Conservation (phyloP, 1,140 invertebrate species). For the Diorhabda carinulata region DNA sequence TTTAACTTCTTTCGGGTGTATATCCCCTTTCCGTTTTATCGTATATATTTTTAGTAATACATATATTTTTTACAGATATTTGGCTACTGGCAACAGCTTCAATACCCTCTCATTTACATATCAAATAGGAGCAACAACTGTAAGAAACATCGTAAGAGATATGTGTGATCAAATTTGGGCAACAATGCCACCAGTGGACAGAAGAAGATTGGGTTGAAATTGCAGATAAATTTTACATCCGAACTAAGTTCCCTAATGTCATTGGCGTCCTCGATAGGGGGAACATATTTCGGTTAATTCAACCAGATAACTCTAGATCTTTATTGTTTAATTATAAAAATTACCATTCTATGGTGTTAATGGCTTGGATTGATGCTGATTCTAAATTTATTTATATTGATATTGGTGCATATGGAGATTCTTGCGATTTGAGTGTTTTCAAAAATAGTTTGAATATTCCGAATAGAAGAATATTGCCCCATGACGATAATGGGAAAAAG, state of each 20-base stretch:
- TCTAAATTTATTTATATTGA: neutral
- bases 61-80: conserved; percentile 17
- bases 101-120: conserved; percentile 5
- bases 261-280: conserved; percentile 43
- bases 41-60: neutral
- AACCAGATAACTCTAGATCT: conserved; percentile 7
- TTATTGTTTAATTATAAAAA: too few species aligned
- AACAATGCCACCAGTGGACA: neutral
- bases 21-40: neutral
- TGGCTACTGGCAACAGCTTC: neutral
- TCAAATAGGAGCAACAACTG: conserved; percentile 5
- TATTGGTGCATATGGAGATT: neutral
- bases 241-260: conserved; percentile 45
- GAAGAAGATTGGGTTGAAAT: conserved; percentile 4
- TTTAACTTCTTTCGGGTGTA: neutral
- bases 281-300: conserved; percentile 43
- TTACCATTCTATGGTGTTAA: neutral
- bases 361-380: conserved; percentile 1
- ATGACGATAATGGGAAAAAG: too few species aligned
- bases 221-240: conserved; percentile 18
- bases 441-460: neutral
- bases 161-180: neutral
- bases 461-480: too few species aligned
- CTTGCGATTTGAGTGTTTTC: neutral
- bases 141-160: neutral